Evolutionary conservation across 2,113 vertebrate species (phyloP).

Genomic region (Protomyctophum bolini): DNA sequence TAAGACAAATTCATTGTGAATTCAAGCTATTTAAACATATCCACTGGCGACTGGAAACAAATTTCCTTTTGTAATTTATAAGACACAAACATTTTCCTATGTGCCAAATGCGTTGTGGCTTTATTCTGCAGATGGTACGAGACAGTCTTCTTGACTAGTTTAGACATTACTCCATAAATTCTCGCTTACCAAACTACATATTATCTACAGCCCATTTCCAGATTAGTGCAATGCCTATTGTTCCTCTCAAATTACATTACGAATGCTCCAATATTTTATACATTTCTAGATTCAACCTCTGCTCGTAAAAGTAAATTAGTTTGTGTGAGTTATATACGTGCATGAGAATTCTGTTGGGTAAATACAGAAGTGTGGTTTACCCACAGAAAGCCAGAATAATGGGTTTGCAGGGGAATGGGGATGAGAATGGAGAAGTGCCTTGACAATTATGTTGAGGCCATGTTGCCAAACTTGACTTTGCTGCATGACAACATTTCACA

Average conservation of each 20-base stretch:
- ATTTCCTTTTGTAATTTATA: constrained; percentile 54
- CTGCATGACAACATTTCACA: too few relatives aligned
- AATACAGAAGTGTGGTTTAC: too few relatives aligned
- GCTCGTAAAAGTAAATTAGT: too few relatives aligned
- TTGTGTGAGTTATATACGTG: too few relatives aligned
- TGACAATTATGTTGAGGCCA: too few relatives aligned
- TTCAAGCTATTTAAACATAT: constrained; percentile 35
- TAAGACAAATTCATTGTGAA: constrained; percentile 32
- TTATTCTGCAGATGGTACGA: constrained; percentile 59
- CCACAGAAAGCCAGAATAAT: too few relatives aligned
- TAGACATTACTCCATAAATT: constrained; percentile 59
- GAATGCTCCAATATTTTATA: too few relatives aligned
- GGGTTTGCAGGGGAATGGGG: too few relatives aligned
- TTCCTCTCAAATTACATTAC: constrained; percentile 10
- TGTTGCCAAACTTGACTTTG: too few relatives aligned
- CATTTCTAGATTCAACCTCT: too few relatives aligned
- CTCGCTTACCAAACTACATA: constrained; percentile 49
- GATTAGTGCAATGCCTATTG: constrained; percentile 25
- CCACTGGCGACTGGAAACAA: constrained; percentile 49
- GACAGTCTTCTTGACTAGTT: constrained; percentile 59
- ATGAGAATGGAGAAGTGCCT: too few relatives aligned
- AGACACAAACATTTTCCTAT: constrained; percentile 47
- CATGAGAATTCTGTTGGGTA: too few relatives aligned
- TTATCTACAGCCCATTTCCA: constrained; percentile 30
- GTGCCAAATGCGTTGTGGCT: constrained; percentile 60